Base-by-base conservation (phyloP, 2,797 vertebrate genomes). In the Atherinosoma microstoma region DNA sequence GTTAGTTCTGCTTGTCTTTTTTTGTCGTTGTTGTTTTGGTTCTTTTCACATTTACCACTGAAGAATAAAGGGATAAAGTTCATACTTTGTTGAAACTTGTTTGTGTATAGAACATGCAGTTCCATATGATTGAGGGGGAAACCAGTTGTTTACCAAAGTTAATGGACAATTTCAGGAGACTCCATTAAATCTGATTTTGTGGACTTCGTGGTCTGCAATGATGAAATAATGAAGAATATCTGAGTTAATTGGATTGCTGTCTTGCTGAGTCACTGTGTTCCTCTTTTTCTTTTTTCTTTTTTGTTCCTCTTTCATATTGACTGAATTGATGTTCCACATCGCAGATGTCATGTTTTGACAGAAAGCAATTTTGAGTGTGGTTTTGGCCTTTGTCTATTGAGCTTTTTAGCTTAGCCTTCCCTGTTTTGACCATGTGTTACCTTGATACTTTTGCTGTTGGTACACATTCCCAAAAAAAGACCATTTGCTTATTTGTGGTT, bases 281-380 rank as follows among this genome's bases (percentile, higher is more conserved):
- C 15, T 6, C 15, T 24, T 27, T 29, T 18, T 24, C 34, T 73
- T 30, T 12, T 20, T 29, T n/a, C 27, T 30, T 2, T 24, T n/a
- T n/a, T 22, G 47, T 20, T 22, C 10, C 12, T 29, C 32, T 76
- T 30, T 60, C 24, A 11, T 47, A 58, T 53, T 65, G 34, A 67
- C 49, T 62, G 47, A 66, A 45, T 59, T 62, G 58, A 65, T 53
- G 61, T 60, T 56, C 20, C 53, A 36, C 59, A 64, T 64, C 57
- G 53, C 65, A 15, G 30, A 9, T 66, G 67, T 59, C 34, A 53
- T 27, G 16, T 58, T 77, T 68, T 81, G 66, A 51, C 49, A 22
- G 51, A n/a, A 34, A 12, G 1, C 56, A 16, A 32, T 69, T 64
- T 30, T 40, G 6, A 57, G 29, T 57, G 47, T 72, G 58, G 34